Base-by-base conservation (phyloP, 2,888 invertebrate species). In the Eupithecia subfuscata region DNA sequence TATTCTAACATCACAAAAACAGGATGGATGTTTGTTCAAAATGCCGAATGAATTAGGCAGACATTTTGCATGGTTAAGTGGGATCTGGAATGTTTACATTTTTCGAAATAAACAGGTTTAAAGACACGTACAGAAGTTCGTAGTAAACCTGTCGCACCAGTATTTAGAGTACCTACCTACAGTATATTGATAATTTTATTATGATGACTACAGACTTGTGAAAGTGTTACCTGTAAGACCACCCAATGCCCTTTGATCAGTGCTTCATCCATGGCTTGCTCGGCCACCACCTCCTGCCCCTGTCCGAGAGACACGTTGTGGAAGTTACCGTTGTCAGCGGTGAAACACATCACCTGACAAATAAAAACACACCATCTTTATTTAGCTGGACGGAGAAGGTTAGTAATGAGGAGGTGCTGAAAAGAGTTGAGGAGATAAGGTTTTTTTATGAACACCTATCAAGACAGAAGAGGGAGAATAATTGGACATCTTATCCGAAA, bases 231-330 rank as follows among this genome's bases (percentile, higher is more conserved):
- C 95, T 97, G 99, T 73, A 99, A 93, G 9, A 99, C 97, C 3
- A 99, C 99, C 99, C 99, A 99, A 88, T 99, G 99, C 0, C 99
- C 99, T 79, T 97, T 96, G 85, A 96, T 96, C 1, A 98, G 96
- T 0, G 98, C 97, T 72, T 96, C 95, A 85, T 98, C 98, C 97
- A 99, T 97, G 0, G 99, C 99, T 78, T 97, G 96, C 88, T 99
- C 99, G 1, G 99, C 99, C 0, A 99, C 98, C 0, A 97, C 95
- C 91, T 99, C 99, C 90, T 99, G 98, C 0, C 98, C 98, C 90
- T 98, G 98, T 43, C 99, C 99, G 69, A 99, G 93, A 0, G 98
- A 99, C 1, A 99, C 99, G 89, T 98, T 99, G 88, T 99, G 99
- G 88, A 99, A 98, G 92, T 99, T 99, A 69, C 96, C 97, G 80